Base-by-base conservation (phyloP, 2,888 invertebrate genomes). In the Hydropsyche betteni region DNA sequence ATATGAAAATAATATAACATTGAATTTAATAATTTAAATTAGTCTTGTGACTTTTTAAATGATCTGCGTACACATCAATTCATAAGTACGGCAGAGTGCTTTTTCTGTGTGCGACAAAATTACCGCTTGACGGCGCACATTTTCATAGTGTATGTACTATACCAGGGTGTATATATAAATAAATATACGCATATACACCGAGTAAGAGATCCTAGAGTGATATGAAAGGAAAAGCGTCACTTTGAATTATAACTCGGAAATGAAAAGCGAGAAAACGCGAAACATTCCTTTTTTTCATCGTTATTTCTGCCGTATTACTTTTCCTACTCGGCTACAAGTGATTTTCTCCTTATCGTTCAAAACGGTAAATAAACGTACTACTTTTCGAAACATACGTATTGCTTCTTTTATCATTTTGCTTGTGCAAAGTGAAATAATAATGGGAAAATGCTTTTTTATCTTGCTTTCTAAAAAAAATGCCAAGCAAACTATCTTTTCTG, bases 171-270 rank as follows among this genome's bases (percentile, higher is more conserved):
- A 24, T 24, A 14, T n/a, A 55, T 12, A 16, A 55, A 55, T 55
- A 44, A 44, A 55, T 55, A 10, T 55, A 55, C 16, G 6, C 12
- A 55, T n/a, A 55, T 4, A 69, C 38, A 44, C 5, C 10, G 10
- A 44, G 33, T 4, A 3, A 69, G 44, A 70, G 70, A 70, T 53
- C 34, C 64, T 44, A 36, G 68, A 68, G 52, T 36, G 73, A 77
- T 75, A 75, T n/a, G 73, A 73, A 50, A 72, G 68, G 64, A 50
- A 61, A 72, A 72, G 55, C 69, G 55, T 77, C 72, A 77, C 73
- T 50, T 73, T 73, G 77, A 75, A 75, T 77, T 77, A 77, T 69
- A 75, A 61, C 69, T 73, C 77, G 77, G 77, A 77, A 77, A 77
- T 77, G 75, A 77, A 53, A 68, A 68, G 61, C 50, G 69, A 34